Conservation (phyloP, 2,888 invertebrate species). For the Frankliniella fusca region DNA sequence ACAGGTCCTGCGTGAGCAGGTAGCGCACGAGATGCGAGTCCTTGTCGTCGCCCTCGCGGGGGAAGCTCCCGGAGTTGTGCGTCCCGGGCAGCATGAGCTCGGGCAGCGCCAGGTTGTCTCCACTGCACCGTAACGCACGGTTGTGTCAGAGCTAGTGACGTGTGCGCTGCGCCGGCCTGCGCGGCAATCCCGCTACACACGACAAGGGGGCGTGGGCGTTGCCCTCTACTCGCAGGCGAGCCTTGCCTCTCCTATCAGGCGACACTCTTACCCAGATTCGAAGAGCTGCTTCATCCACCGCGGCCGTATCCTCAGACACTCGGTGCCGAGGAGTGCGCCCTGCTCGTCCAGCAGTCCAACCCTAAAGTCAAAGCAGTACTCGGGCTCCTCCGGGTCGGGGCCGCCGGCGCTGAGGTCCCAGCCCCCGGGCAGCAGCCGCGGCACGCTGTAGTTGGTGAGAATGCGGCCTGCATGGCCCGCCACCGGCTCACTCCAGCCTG, state of each 20-base stretch:
- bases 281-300: slow-evolving; percentile 67
- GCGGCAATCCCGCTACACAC: too few relatives aligned
- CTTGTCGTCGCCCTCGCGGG: slow-evolving; percentile 50
- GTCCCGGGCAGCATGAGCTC: slow-evolving; percentile 54
- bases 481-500: not conserved
- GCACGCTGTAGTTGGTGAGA: slow-evolving; percentile 10
- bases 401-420: not conserved
- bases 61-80: slow-evolving; percentile 54
- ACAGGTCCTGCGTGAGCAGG: slow-evolving; percentile 66
- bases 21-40: slow-evolving; percentile 46
- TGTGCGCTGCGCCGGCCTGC: not conserved
- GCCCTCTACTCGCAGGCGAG: not conserved
- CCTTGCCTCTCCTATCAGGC: not conserved
- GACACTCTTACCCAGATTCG: not conserved
- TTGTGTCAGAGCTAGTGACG: not conserved
- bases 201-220: too few relatives aligned
- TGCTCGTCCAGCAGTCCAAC: slow-evolving; percentile 60
- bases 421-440: not conserved
- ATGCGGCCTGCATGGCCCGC: not conserved
- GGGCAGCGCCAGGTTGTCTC: slow-evolving; percentile 51
- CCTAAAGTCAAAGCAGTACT: slow-evolving; percentile 67
- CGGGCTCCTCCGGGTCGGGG: slow-evolving; percentile 43
- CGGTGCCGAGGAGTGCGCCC: slow-evolving; percentile 56
- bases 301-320: slow-evolving; percentile 75
- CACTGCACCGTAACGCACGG: not conserved